phyloP scores from a whole-genome alignment of 92 coral and sea anemone species.

The Phenganax subtilis region DNA sequence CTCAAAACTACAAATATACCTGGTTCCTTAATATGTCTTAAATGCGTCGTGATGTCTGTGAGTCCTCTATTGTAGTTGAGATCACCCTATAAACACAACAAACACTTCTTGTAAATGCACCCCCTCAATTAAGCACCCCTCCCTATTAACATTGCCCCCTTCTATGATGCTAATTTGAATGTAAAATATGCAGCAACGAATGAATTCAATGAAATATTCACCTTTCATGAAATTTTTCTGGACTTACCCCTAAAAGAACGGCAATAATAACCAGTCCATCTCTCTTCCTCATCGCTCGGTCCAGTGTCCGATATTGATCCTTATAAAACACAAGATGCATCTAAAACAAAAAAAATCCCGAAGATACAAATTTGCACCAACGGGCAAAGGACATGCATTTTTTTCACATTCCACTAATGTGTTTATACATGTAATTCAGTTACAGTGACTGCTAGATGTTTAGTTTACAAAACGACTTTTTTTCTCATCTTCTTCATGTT shows the following conservation, averaged over 20 bases:
- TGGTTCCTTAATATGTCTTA: conserved; percentile 23
- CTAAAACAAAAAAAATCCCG: conserved; percentile 40
- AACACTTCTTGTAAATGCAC: background rate
- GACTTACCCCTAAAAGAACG: conserved; percentile 62
- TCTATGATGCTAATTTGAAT: no score
- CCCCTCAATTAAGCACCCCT: background rate
- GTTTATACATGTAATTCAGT: no score
- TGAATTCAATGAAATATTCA: background rate
- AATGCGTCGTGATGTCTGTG: conserved; percentile 30
- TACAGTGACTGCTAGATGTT: no score
- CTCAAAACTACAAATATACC: background rate
- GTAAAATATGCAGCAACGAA: no score
- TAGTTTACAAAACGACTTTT: no score
- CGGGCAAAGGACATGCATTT: no score
- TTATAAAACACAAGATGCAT: conserved; percentile 68
- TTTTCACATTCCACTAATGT: no score
- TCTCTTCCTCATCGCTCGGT: conserved; percentile 43
- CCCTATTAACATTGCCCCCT: no score
- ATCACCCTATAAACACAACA: conserved; percentile 24
- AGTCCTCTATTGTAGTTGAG: conserved; percentile 37
- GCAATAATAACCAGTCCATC: conserved; percentile 77
- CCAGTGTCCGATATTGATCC: conserved; percentile 58
- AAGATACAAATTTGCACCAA: no score
- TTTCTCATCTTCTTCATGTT: no score
- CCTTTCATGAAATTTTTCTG: background rate